Evolutionary conservation across 1,140 invertebrate species (phyloP), one percentile per base, ranked within the genome.

Genomic region (Eciton burchellii): DNA sequence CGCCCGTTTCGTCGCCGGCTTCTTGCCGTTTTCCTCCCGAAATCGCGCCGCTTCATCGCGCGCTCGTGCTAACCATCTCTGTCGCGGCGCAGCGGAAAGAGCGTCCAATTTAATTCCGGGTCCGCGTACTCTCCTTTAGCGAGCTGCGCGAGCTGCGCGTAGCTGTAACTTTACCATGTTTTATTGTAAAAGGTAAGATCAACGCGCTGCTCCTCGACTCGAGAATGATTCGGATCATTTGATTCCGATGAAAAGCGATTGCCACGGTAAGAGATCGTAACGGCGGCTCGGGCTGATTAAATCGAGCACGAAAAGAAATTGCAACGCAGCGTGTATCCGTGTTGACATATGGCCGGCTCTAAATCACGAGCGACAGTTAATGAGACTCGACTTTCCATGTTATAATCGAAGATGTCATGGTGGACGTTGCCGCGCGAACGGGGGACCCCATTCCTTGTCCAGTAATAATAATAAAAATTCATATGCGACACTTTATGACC

Each of bases 381-480:
- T 57, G 79, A 74, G 79, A 82, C 65, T 82, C 79, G 52, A 74
- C 24, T 73, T 81, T 82, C 70, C 82, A 82, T 52, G 68, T 73
- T 52, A 63, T 66, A 82, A 84, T 59, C 66, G 35, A 84, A 60
- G 74, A 68, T 70, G 74, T 84, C 74, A 81, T 45, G 45, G 56
- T 71, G 66, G 56, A 76, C 73, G 60, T 49, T 35, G 41, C 66
- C 16, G 43, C 35, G 70, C 49, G 52, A 79, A 71, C 62, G 59
- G 56, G 54, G 65, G 49, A 62, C 62, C 6, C 35, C 74, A 54
- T 86, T 72, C 72, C 77, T 71, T 81, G 71, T 24, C 63, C 72
- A 66, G 82, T 70, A 86, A 84, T 88, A 88, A 88, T 86, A 86
- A 86, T 86, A 88, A 88, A 88, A 88, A 88, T 86, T 84, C 77